A percentile compares a stretch with the other conserved stretches of the same genome.
phyloP scores from a whole-genome alignment of 2,888 invertebrate genomes.

The Limnephilus marmoratus region DNA sequence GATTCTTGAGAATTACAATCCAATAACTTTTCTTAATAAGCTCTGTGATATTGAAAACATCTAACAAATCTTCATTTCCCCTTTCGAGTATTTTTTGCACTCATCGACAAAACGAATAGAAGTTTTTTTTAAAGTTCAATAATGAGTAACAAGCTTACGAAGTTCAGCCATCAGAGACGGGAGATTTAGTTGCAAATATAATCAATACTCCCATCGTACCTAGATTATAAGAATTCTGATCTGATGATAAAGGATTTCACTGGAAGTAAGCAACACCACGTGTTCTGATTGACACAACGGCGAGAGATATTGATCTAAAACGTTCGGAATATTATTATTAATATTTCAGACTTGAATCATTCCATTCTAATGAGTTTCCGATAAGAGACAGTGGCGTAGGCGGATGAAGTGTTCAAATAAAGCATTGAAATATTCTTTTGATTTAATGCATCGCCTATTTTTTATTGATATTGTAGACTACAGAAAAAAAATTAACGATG shows the following conservation, averaged over 20 bases:
- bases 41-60: background rate
- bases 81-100: background rate
- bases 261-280: background rate
- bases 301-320: background rate
- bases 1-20: too few relatives aligned
- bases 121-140: too few relatives aligned
- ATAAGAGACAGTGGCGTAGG: background rate
- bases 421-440: too few relatives aligned
- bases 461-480: too few relatives aligned
- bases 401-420: too few relatives aligned
- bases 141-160: too few relatives aligned
- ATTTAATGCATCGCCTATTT: too few relatives aligned
- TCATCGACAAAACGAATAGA: too few relatives aligned
- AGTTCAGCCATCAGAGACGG: background rate
- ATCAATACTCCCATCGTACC: background rate
- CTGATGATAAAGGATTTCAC: background rate
- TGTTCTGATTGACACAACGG: background rate
- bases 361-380: background rate
- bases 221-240: background rate
- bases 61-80: background rate
- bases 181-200: background rate
- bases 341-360: background rate
- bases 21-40: background rate
- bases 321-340: background rate
- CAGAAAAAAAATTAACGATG: too few relatives aligned